Evolutionary conservation across 2,797 vertebrate genomes (phyloP), one percentile per base, ranked within the genome.

Genomic region (Pelodytes ibericus): DNA sequence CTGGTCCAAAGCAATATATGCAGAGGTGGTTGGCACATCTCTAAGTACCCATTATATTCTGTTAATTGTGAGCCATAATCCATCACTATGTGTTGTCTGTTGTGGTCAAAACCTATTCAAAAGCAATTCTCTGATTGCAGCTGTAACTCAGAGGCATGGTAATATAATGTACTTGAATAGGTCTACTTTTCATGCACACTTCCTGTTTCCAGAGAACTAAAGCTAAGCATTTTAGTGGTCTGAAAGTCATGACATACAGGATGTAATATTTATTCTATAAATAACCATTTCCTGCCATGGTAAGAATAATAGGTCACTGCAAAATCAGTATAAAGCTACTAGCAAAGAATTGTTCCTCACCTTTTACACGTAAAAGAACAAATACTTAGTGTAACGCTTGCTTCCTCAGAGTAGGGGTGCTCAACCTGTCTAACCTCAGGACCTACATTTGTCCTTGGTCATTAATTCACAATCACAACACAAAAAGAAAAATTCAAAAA

Each of bases 221-320:
- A 82, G 81, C 70, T 82, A 76, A 1, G 1, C 70, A 85, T 79
- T 87, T 84, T 73, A 83, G 81, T 57, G 83, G 84, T 82, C 80
- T 77, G 2, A 70, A 36, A 80, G 57, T 83, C 67, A 80, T 77
- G 81, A 81, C 82, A 80, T 71, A 77, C 77, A 82, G 85, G 82
- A 82, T 82, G 77, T 60, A 76, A 80, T 64, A 36, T 66, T 80
- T 83, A 71, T 67, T 74, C 84, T 81, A 64, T 80, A 71, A 77
- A 82, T 85, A 84, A 86, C 83, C 80, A 79, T 85, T 87, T 83
- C 80, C 76, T 47, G 41, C 58, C 59, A 64, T 49, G 75, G 73
- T 0, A 71, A 70, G 80, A 79, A 69, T 69, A 41, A 72, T 44
- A 13, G 58, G 29, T 75, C 31, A 62, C 24, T 70, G 59, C 57